Evolutionary conservation across 1,140 invertebrate species (phyloP).

Genomic region (Caerostris darwini): DNA sequence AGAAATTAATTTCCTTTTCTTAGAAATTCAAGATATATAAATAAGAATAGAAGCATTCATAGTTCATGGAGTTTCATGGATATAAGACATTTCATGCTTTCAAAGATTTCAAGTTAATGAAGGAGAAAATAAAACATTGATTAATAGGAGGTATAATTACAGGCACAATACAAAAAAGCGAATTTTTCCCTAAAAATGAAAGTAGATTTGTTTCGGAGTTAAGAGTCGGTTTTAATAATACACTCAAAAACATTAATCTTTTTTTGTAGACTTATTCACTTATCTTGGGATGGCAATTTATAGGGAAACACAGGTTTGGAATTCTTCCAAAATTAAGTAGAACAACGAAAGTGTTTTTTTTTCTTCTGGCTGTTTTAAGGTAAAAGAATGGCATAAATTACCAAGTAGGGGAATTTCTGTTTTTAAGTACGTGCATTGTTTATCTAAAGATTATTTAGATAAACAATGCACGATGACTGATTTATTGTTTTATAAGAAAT

Average conservation of each 20-base stretch:
- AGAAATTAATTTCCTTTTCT: no score
- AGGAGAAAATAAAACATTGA: neutral
- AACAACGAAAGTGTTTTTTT: neutral
- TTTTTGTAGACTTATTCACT: neutral
- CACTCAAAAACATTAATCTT: neutral
- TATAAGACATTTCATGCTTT: neutral
- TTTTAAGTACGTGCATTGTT: neutral
- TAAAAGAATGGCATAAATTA: neutral
- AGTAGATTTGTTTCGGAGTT: neutral
- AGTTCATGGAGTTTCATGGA: neutral
- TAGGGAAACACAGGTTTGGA: neutral
- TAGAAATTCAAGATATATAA: neutral
- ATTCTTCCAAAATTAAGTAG: neutral
- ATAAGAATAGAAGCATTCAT: neutral
- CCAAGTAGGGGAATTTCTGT: neutral
- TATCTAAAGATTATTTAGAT: no score
- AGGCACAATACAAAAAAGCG: neutral
- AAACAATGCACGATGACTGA: no score
- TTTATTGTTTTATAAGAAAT: no score
- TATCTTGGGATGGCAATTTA: neutral
- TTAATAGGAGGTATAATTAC: conserved; percentile 15
- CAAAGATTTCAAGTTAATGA: neutral
- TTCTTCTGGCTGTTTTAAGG: neutral
- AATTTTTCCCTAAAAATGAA: neutral
- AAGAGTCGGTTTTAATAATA: neutral